Percentiles rank a stretch among this genome's conserved stretches.
Conservation (phyloP, 2,888 invertebrate genomes). For the Caenorhabditis japonica region DNA sequence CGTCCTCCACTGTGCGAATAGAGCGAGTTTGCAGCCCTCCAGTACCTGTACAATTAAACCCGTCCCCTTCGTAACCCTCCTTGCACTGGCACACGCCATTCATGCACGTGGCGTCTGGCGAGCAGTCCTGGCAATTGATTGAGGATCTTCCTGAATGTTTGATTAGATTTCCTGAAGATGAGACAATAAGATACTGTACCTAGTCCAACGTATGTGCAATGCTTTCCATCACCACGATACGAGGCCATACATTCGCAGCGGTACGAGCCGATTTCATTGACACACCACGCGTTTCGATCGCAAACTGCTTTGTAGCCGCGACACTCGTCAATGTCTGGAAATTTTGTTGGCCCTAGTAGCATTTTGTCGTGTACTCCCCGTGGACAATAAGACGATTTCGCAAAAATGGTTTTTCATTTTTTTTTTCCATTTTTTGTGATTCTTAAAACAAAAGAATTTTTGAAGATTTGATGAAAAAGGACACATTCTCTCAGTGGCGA, state of each 20-base stretch:
- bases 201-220: conserved; percentile 71
- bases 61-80: conserved; percentile 71
- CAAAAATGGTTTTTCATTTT: neutral
- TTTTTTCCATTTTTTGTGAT: neutral
- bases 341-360: too few relatives aligned
- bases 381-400: too few relatives aligned
- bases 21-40: too few relatives aligned
- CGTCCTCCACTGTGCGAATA: too few relatives aligned
- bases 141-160: conserved; percentile 59
- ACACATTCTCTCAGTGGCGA: too few relatives aligned
- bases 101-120: conserved; percentile 62
- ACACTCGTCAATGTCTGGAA: conserved; percentile 74
- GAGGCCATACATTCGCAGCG: conserved; percentile 72
- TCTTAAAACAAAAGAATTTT: too few relatives aligned
- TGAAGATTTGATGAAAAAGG: too few relatives aligned
- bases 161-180: neutral
- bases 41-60: conserved; percentile 72
- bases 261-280: conserved; percentile 68
- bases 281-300: conserved; percentile 71
- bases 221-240: conserved; percentile 70
- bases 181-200: conserved; percentile 38
- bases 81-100: conserved; percentile 73
- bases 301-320: conserved; percentile 64
- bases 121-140: conserved; percentile 69
- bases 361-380: too few relatives aligned